Base-by-base conservation (phyloP, 2,888 invertebrate genomes). In the Saturnia japonica region DNA sequence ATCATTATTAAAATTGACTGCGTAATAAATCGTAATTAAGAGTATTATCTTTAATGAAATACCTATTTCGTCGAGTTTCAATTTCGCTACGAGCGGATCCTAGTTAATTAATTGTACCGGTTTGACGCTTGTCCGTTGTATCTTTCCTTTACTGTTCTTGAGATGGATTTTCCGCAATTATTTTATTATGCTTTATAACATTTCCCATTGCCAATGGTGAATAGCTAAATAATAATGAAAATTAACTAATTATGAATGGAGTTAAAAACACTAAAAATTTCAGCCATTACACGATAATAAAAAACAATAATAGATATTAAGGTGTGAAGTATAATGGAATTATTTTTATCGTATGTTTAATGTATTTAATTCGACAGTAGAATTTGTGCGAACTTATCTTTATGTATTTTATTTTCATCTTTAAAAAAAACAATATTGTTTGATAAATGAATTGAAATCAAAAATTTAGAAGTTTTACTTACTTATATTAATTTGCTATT, bases 41-140 rank as follows among this genome's bases (percentile, higher is more conserved):
- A 72, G 69, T 71, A 64, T 71, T 73, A 74, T 76, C 75, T 77
- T 71, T 72, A 78, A 77, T 75, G 70, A 79, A 78, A 79, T 74
- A 73, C 74, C 76, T 78, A 76, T 76, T 81, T 80, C 75, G 77
- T 80, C 72, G 73, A 72, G 72, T 77, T 72, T 78, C 79, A 75
- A 73, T 76, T 71, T 78, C 72, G 72, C 68, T 75, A 66, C 75
- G 73, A 74, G 78, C 78, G 81, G 75, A 82, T 82, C 80, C 76
- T 71, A 69, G 74, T 74, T 82, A 80, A 83, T 82, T 78, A 80
- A 83, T 82, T 80, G 75, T 72, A 69, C 68, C 68, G 73, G 74
- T 76, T 77, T 78, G 74, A 68, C 74, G 69, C 72, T 72, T 76
- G 73, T 74, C 71, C 73, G 75, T 70, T 71, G 51, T 72, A 47